Conservation (phyloP, 2,888 invertebrate species). For the Desoria tigrina region DNA sequence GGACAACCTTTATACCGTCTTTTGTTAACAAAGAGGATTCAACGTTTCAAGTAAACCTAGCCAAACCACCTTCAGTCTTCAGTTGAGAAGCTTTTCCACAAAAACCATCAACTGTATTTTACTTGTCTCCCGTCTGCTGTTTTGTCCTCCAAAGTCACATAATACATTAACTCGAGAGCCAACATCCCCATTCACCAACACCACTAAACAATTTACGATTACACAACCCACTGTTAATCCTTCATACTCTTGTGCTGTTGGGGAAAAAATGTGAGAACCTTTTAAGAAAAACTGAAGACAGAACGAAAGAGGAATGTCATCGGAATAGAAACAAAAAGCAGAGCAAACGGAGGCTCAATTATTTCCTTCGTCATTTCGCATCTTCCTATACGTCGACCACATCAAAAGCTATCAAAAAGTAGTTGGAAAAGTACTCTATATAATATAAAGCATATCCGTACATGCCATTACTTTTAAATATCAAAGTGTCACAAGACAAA, state of each 20-base stretch:
- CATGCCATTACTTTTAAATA: no score
- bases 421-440: no score
- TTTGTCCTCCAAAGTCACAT: neutral
- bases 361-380: neutral
- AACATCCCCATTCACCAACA: neutral
- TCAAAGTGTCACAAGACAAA: no score
- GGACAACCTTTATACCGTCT: no score
- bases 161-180: slow-evolving; percentile 3
- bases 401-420: no score
- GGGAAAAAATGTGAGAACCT: slow-evolving; percentile 9
- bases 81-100: no score
- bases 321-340: neutral
- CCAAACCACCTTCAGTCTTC: no score
- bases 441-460: no score
- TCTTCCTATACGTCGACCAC: no score
- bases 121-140: slow-evolving; percentile 11
- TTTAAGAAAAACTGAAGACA: neutral
- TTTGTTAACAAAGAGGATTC: no score
- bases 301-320: neutral
- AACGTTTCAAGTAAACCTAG: no score
- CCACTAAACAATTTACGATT: neutral
- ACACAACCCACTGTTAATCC: neutral
- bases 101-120: slow-evolving; percentile 13
- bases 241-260: neutral
- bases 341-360: neutral